Conservation (phyloP, 2,888 invertebrate species). For the Pandemis corylana region DNA sequence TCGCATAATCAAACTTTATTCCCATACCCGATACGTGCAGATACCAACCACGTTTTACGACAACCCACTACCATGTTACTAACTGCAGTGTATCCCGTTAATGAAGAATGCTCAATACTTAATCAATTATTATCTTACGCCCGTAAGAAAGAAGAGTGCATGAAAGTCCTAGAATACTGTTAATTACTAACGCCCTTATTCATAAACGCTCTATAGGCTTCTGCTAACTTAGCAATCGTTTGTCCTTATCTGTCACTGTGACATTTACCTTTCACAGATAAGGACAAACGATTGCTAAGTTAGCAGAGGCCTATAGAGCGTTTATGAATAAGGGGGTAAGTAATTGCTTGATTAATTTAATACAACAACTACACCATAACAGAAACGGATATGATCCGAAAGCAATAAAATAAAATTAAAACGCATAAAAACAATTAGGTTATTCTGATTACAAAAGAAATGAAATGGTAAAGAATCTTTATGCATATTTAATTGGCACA, state of each 20-base stretch:
- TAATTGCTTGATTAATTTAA: constrained; percentile 9
- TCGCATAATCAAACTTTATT: constrained; percentile 52
- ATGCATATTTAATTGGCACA: constrained; percentile 73
- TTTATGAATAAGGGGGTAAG: no score
- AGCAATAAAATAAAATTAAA: constrained; percentile 6
- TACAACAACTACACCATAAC: not conserved
- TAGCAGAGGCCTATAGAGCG: no score
- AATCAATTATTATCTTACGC: no score
- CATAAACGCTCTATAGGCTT: no score
- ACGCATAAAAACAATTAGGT: constrained; percentile 9
- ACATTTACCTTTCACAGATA: no score
- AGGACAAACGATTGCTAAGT: no score
- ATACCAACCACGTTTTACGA: not conserved
- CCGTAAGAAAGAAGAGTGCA: no score
- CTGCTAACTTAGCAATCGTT: no score
- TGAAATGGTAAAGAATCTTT: constrained; percentile 47
- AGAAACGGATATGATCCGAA: not conserved
- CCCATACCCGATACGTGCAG: not conserved
- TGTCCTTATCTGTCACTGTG: no score
- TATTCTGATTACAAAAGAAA: constrained; percentile 16
- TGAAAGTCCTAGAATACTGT: not conserved
- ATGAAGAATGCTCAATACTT: not conserved
- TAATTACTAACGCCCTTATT: no score
- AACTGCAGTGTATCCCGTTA: not conserved
- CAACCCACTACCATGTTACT: not conserved